Evolutionary conservation across 2,888 invertebrate species (phyloP).

Genomic region (Drosophila mettleri): DNA sequence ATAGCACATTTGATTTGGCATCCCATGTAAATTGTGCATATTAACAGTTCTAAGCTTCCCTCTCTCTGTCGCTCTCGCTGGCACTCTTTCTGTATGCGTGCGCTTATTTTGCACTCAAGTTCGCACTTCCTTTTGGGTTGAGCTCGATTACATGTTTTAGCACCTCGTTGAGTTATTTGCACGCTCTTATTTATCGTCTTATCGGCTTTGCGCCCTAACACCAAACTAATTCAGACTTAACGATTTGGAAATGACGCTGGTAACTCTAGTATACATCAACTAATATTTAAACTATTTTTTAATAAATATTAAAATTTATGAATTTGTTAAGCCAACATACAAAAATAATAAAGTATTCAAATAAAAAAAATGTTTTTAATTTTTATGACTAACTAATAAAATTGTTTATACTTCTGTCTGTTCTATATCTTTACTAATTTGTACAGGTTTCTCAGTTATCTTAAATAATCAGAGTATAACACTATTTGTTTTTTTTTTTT

Average conservation of each 20-base stretch:
- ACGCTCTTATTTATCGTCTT: constrained; percentile 63
- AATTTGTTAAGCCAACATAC: not conserved
- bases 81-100: not conserved
- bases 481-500: not conserved
- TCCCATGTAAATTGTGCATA: constrained; percentile 4
- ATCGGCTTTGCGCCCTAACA: constrained; percentile 40
- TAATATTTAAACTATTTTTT: not conserved
- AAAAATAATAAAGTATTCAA: not conserved
- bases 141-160: constrained; percentile 63
- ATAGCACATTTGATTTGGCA: constrained; percentile 2
- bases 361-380: not conserved
- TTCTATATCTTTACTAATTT: constrained; percentile 12
- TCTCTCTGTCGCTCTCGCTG: not conserved
- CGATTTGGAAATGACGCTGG: constrained; percentile 4
- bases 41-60: not conserved
- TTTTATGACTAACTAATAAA: constrained; percentile 2
- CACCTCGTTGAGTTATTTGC: constrained; percentile 68
- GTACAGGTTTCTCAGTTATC: constrained; percentile 10
- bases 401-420: not conserved
- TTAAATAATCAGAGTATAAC: not conserved
- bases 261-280: not conserved
- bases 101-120: constrained; percentile 29
- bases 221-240: constrained; percentile 25
- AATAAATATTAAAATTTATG: not conserved
- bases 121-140: constrained; percentile 63